Evolutionary conservation across 2,113 vertebrate genomes (phyloP), one percentile per base, ranked within the genome.

Genomic region (Ceyx melanurus): DNA sequence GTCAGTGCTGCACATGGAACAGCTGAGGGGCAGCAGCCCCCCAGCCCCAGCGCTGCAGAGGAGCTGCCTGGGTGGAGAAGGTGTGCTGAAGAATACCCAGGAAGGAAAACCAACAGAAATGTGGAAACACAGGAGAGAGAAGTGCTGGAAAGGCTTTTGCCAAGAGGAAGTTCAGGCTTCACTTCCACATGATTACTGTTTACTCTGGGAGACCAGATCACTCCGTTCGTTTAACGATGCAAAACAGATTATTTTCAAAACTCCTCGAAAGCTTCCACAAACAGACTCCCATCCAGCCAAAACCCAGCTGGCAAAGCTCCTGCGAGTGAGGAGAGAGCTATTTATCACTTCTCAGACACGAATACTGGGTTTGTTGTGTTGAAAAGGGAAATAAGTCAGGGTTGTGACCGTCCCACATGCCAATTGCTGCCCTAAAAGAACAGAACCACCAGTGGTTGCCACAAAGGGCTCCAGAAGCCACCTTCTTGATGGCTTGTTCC

Each of bases 231-330:
- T 80, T 71, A 84, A 78, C 11, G 73, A 93, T 66, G 91, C 76
- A 65, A 90, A 88, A 65, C 87, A 88, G 89, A 88, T 45, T 88
- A 65, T 89, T 89, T 92, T 91, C 87, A 76, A 88, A 95, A 53
- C 88, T 93, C 67, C 71, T 74, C 80, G 60, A 91, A 88, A 74
- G 56, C 82, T 84, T 95, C 56, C 72, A 78, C 74, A 93, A 97
- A 96, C 90, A 95, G 81, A 80, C 45, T 93, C 76, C 73, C 42
- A 84, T 73, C 70, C 90, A 94, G 82, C 92, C 95, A 92, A 48
- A 43, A 74, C 82, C 71, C 57, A 74, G 26, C 93, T 96, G 95
- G 91, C 91, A 91, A 91, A 90, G 86, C 89, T 93, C 90, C 86
- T 93, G 54, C 13, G 61, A 60, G 40, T 33, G 25, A 85, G 86